Evolutionary conservation across 2,888 invertebrate genomes (phyloP), one percentile per base, ranked within the genome.

Genomic region (Hartigia nigra): DNA sequence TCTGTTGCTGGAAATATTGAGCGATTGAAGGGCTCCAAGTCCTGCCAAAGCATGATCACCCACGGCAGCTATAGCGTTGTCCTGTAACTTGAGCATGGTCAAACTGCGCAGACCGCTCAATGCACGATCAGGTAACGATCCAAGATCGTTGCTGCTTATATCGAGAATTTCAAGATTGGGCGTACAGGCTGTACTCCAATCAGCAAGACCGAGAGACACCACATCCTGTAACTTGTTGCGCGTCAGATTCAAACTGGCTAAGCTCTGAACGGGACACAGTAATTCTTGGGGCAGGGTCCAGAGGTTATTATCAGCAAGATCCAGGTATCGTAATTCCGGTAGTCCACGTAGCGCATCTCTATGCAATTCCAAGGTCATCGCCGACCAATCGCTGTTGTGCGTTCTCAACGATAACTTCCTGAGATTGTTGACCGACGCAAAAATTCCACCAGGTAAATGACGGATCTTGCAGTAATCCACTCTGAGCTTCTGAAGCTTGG

Each of bases 1-100:
- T 82, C 94, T 94, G 91, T 97, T 97, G 86, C 95, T 95, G 39
- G 96, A 96, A 87, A 97, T 92, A 92, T 97, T 97, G 69, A 97
- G 92, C 76, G 95, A 93, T 89, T 94, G 94, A 83, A 97, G 92
- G 81, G 94, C 93, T 84, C 92, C 93, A 82, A 97, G 92, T 55
- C 96, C 96, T 74, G 94, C 94, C 84, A 97, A 94, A 70, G 96
- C 95, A 75, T 95, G 93, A 90, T 96, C 96, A 11, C 95, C 95
- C 31, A 96, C 93, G 74, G 94, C 94, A 69, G 95, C 94, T 87
- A 97, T 94, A 85, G 94, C 94, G 91, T 97, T 97, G 89, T 96
- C 95, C 91, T 96, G 95, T 77, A 97, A 91, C 89, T 94, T 94
- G 81, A 97, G 92, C 88, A 94, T 94, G 86, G 94, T 94, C 79